These are phyloP conservation scores for Rhabdophis nuchalis DNA, from an alignment of 2,797 vertebrate genomes.

Conservation along the genomic window DNA sequence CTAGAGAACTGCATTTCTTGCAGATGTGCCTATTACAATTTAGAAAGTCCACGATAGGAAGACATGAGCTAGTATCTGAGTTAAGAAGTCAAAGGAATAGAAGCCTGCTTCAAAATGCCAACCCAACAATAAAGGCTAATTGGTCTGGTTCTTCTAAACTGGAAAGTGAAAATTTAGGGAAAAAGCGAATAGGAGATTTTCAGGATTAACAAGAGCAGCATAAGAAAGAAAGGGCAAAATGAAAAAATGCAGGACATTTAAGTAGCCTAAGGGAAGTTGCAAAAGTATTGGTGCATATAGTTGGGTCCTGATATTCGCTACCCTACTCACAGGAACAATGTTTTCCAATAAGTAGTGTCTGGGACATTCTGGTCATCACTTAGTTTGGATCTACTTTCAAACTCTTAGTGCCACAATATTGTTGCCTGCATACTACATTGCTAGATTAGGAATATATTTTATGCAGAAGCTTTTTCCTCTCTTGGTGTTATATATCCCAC, in stretches of 20 bases:
- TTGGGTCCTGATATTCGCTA: neutral
- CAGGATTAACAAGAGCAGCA: neutral
- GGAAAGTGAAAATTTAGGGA: neutral
- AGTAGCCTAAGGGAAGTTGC: neutral
- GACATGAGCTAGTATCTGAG: neutral
- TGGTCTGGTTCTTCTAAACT: neutral
- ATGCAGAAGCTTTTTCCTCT: neutral
- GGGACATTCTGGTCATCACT: neutral
- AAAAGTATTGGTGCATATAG: neutral
- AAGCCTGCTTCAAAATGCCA: neutral
- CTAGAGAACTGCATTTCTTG: neutral
- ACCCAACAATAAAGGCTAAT: neutral
- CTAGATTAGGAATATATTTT: neutral
- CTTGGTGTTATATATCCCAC: neutral
- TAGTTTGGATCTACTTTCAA: neutral
- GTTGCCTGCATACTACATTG: neutral
- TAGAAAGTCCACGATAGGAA: neutral
- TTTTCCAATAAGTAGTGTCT: neutral
- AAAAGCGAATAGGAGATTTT: neutral
- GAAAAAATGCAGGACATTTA: neutral
- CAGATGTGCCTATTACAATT: neutral
- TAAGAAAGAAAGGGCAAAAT: neutral
- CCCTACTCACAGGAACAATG: neutral
- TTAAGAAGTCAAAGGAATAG: neutral
- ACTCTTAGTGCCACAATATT: neutral